These are phyloP conservation scores for Chouioia cunea DNA, from an alignment of 2,888 invertebrate species.

Conservation along the genomic window DNA sequence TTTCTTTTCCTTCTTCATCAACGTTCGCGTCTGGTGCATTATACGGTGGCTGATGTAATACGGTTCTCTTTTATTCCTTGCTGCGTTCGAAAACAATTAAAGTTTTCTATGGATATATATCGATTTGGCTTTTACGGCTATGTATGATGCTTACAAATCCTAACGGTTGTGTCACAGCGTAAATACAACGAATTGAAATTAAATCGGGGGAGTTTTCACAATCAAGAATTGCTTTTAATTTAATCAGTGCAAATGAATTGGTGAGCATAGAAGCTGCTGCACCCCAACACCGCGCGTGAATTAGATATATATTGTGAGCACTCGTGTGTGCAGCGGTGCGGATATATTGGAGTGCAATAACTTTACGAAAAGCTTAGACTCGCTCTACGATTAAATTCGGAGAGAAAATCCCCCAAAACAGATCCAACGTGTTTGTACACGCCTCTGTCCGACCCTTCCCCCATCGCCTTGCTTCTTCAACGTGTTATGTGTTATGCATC, in stretches of 20 bases:
- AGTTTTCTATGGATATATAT: too few relatives aligned
- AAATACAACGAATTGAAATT: too few relatives aligned
- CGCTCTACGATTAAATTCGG: slow-evolving; percentile 25
- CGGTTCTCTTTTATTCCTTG: slow-evolving; percentile 9
- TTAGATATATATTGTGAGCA: too few relatives aligned
- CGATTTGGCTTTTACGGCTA: too few relatives aligned
- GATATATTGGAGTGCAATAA: slow-evolving; percentile 32
- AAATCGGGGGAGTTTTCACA: not conserved
- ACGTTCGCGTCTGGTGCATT: not conserved
- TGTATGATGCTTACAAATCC: too few relatives aligned
- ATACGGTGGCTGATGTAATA: not conserved
- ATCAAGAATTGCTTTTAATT: not conserved
- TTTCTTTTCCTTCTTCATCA: not conserved
- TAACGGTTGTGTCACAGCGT: too few relatives aligned
- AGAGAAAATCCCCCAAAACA: not conserved
- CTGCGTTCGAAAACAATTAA: too few relatives aligned
- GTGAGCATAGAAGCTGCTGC: not conserved
- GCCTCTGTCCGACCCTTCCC: too few relatives aligned
- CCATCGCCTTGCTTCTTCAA: too few relatives aligned
- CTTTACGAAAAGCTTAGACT: slow-evolving; percentile 23
- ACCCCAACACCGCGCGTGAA: not conserved
- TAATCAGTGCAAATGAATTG: slow-evolving; percentile 1
- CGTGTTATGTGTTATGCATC: too few relatives aligned
- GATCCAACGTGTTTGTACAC: too few relatives aligned
- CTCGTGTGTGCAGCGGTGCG: too few relatives aligned